Evolutionary conservation across 2,888 invertebrate genomes (phyloP).

Genomic region (Caenorhabditis imperialis): DNA sequence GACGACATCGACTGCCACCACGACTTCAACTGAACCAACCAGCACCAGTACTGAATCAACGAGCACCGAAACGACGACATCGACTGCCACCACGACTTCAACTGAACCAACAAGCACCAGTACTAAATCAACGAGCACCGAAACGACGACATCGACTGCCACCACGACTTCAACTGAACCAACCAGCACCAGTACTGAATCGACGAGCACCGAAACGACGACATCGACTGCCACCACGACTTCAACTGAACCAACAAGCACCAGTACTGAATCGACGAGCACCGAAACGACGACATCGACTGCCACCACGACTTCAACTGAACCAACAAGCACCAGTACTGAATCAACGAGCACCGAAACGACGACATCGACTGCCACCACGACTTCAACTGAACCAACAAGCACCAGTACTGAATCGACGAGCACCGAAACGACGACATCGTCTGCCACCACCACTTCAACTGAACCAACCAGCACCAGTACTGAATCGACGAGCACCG

Average conservation of each 20-base stretch:
- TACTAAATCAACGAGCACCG: neutral
- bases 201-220: neutral
- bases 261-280: neutral
- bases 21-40: neutral
- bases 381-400: neutral
- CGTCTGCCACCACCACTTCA: neutral
- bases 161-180: neutral
- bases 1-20: neutral
- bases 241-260: neutral
- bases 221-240: neutral
- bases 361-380: neutral
- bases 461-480: neutral
- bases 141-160: neutral
- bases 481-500: neutral
- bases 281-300: no score
- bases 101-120: neutral
- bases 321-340: neutral
- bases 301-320: neutral
- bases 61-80: no score
- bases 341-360: neutral
- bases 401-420: neutral
- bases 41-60: neutral
- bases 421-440: neutral
- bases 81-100: neutral
- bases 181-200: neutral